Conservation (phyloP, 2,797 vertebrate genomes). For the Picus viridis region DNA sequence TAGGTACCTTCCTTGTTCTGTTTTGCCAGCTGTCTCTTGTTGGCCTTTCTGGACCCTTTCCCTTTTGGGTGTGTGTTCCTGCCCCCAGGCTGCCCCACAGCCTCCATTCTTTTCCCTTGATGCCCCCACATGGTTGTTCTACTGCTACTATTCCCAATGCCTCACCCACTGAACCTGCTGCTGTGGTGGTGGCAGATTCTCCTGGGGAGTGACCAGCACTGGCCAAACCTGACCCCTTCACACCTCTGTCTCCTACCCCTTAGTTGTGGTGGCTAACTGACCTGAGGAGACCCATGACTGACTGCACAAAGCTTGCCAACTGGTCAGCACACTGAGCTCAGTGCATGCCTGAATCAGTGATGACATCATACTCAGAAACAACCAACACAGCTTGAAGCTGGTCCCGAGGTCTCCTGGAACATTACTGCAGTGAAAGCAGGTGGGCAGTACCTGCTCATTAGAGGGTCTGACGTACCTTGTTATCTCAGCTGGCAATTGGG, state of each 20-base stretch:
- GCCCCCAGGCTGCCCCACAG: not conserved
- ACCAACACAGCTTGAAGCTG: not conserved
- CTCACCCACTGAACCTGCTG: not conserved
- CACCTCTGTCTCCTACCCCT: accelerated
- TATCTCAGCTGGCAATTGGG: not conserved
- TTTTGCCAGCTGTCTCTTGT: not conserved
- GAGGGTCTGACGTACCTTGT: not conserved
- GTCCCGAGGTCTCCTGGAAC: not conserved
- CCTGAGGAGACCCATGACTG: accelerated
- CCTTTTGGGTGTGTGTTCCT: not conserved
- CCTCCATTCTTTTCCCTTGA: not conserved
- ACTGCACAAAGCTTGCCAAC: not conserved
- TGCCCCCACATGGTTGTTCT: not conserved
- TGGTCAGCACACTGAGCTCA: not conserved
- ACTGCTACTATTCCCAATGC: not conserved
- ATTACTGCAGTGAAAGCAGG: not conserved
- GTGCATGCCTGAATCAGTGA: accelerated
- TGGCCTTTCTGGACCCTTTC: not conserved
- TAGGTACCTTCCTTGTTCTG: not conserved
- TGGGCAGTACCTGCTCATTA: accelerated
- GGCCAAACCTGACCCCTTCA: not conserved
- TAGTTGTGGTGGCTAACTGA: not conserved
- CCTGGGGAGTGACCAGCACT: not conserved
- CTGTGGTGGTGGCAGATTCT: not conserved
- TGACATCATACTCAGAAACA: not conserved